phyloP scores from a whole-genome alignment of 2,113 vertebrate species.

The Perca flavescens region DNA sequence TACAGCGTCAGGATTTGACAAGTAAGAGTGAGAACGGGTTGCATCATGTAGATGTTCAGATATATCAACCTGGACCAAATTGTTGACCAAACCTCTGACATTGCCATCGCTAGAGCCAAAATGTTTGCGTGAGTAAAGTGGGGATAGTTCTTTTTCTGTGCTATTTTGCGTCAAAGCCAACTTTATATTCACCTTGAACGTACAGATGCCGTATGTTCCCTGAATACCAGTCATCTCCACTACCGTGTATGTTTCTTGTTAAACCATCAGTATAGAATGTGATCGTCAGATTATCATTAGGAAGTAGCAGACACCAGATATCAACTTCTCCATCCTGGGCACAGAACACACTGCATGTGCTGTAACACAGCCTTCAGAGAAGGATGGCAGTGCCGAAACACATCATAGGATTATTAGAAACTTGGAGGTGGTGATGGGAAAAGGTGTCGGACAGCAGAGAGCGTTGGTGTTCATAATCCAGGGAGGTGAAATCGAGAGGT shows the following conservation, averaged over 20 bases:
- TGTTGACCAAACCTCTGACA: neutral
- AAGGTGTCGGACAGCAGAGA: neutral
- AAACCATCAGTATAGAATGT: neutral
- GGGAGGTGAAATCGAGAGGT: slow-evolving; percentile 35
- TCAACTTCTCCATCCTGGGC: neutral
- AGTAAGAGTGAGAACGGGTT: no score
- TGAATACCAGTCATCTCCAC: neutral
- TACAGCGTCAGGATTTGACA: no score
- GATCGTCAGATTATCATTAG: neutral
- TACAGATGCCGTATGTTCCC: neutral
- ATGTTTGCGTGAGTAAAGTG: neutral
- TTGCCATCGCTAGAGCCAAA: neutral
- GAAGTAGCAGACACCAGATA: neutral
- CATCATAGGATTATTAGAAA: neutral
- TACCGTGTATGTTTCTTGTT: neutral
- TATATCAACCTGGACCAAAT: neutral
- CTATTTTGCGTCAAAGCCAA: neutral
- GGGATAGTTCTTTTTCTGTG: neutral
- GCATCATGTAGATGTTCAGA: neutral
- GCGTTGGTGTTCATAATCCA: neutral
- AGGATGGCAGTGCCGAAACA: neutral
- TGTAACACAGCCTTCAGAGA: neutral
- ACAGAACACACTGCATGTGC: neutral
- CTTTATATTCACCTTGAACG: neutral
- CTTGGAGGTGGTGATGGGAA: neutral